These are phyloP conservation scores for Ariopsis seemanni DNA, from an alignment of 2,113 vertebrate species.

Conservation along the genomic window DNA sequence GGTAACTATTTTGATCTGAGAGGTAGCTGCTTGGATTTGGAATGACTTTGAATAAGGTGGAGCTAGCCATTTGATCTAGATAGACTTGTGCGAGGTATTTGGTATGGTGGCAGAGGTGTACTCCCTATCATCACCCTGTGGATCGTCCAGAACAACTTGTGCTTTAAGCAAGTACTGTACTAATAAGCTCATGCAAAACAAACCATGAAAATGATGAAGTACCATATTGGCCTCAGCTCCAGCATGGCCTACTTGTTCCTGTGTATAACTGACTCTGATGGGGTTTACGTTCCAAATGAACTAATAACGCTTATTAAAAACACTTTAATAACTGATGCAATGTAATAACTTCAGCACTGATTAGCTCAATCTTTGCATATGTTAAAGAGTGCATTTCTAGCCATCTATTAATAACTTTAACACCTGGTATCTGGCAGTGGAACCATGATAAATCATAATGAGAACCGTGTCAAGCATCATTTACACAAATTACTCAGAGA, in stretches of 20 bases:
- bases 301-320: neutral
- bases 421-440: constrained; percentile 8
- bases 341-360: neutral
- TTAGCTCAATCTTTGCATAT: neutral
- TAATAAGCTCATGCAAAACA: constrained; percentile 22
- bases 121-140: neutral
- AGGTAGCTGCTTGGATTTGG: neutral
- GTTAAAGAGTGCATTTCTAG: constrained; percentile 1
- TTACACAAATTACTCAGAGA: constrained; percentile 15
- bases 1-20: neutral
- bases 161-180: neutral
- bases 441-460: neutral
- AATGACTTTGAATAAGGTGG: neutral
- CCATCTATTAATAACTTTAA: constrained; percentile 13
- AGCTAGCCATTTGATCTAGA: neutral
- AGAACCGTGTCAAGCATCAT: neutral
- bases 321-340: neutral
- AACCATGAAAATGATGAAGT: constrained; percentile 23
- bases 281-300: neutral
- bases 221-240: constrained; percentile 21
- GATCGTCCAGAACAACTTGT: neutral
- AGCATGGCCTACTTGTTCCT: neutral
- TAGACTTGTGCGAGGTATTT: neutral
- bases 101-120: neutral
- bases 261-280: neutral